These are phyloP conservation scores for Ptilorrhoa leucosticta DNA, from an alignment of 2,113 vertebrate genomes.

Conservation along the genomic window DNA sequence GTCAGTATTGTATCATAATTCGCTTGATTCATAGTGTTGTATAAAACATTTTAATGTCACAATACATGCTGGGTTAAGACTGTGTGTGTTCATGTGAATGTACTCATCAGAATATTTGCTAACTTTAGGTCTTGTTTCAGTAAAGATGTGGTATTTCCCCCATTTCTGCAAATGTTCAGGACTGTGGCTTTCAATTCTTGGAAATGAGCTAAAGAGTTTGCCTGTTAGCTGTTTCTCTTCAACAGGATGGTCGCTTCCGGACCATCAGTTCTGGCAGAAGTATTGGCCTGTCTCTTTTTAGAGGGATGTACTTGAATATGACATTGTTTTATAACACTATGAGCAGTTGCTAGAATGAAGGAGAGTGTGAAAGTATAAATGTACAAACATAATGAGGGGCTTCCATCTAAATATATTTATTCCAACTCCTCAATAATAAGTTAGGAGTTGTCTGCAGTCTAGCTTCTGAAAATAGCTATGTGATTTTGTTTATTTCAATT, in stretches of 20 bases:
- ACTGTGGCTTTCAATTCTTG: not conserved
- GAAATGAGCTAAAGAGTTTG: not conserved
- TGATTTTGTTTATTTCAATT: not conserved
- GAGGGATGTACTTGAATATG: not conserved
- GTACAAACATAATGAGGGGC: not conserved
- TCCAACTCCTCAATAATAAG: not conserved
- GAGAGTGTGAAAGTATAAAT: not conserved
- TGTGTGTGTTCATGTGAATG: not conserved
- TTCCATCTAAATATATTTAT: not conserved
- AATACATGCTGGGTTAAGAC: not conserved
- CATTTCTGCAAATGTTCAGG: not conserved
- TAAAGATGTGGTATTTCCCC: not conserved
- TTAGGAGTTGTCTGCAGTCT: not conserved
- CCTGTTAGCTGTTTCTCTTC: not conserved
- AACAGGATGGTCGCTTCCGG: not conserved
- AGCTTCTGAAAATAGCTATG: not conserved
- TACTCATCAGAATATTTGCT: not conserved
- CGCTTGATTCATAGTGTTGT: not conserved
- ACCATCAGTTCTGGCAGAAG: not conserved
- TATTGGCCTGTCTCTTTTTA: not conserved
- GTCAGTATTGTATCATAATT: not conserved
- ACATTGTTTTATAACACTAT: not conserved
- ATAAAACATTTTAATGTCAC: not conserved
- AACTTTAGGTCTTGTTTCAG: not conserved
- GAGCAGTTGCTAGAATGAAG: not conserved